phyloP scores from a whole-genome alignment of 1,140 invertebrate genomes.

The Glossosoma conforme region DNA sequence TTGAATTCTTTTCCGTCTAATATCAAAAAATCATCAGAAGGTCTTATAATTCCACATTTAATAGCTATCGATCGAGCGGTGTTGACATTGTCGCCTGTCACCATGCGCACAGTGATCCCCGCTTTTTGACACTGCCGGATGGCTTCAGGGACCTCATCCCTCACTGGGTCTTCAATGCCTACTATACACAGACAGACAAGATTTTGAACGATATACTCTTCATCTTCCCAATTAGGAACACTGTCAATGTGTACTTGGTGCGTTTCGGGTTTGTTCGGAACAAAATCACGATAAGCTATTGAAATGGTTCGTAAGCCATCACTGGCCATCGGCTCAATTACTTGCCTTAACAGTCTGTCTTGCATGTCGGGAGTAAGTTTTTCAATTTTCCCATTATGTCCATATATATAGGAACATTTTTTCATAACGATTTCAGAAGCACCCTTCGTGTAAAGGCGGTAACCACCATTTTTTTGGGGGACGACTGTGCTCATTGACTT shows the following conservation, averaged over 20 bases:
- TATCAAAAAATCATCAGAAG: conserved; percentile 74
- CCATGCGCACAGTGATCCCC: conserved; percentile 87
- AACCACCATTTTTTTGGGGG: conserved; percentile 60
- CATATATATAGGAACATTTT: conserved; percentile 71
- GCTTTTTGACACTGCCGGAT: conserved; percentile 76
- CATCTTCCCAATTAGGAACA: conserved; percentile 85
- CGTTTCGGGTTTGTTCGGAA: conserved; percentile 64
- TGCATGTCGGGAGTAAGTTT: conserved; percentile 70
- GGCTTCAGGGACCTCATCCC: conserved; percentile 77
- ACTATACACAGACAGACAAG: conserved; percentile 77
- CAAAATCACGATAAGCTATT: conserved; percentile 71
- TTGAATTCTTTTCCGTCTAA: conserved; percentile 88
- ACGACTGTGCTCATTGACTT: conserved; percentile 89
- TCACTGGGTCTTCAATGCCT: conserved; percentile 85
- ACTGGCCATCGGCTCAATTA: conserved; percentile 87
- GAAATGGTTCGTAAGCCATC: conserved; percentile 83
- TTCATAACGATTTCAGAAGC: conserved; percentile 46
- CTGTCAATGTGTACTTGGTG: conserved; percentile 65
- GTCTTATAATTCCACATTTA: conserved; percentile 80
- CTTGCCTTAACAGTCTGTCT: conserved; percentile 68
- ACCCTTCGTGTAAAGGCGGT: conserved; percentile 79
- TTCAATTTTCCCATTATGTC: conserved; percentile 65
- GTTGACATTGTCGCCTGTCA: conserved; percentile 88
- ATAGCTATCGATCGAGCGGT: conserved; percentile 82
- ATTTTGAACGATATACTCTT: conserved; percentile 67